These are phyloP conservation scores for Procavia capensis DNA, from an alignment of 2,113 vertebrate genomes.

Conservation along the genomic window DNA sequence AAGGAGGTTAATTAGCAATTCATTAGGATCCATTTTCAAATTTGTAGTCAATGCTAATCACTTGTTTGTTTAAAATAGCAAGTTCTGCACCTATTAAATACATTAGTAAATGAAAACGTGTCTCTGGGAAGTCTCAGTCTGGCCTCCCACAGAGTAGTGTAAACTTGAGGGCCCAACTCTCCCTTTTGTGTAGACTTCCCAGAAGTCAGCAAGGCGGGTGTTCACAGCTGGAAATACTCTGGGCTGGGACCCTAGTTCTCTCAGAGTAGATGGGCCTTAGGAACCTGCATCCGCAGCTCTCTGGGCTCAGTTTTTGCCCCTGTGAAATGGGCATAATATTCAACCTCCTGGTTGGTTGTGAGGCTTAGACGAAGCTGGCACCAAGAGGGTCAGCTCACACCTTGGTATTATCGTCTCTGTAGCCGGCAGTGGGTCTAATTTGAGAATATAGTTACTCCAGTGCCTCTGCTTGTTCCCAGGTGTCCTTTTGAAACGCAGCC, in stretches of 20 bases:
- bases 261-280: background rate
- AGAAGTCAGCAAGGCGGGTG: background rate
- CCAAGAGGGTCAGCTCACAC: background rate
- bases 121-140: slow-evolving; percentile 67
- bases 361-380: background rate
- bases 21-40: slow-evolving; percentile 77
- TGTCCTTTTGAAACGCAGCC: background rate
- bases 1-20: slow-evolving; percentile 81
- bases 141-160: slow-evolving; percentile 64
- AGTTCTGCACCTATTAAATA: slow-evolving; percentile 80
- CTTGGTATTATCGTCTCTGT: background rate
- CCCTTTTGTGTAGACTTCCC: background rate
- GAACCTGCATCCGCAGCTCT: background rate
- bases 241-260: background rate
- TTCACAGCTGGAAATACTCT: background rate
- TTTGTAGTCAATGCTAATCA: slow-evolving; percentile 82
- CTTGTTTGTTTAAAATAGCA: slow-evolving; percentile 82
- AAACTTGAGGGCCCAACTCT: slow-evolving; percentile 10
- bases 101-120: slow-evolving; percentile 79
- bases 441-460: background rate
- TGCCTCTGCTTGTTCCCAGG: background rate
- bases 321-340: background rate
- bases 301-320: background rate
- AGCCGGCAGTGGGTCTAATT: background rate
- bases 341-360: background rate